A percentile compares a stretch with the other conserved stretches of the same genome.
Evolutionary conservation across 1,140 invertebrate genomes (phyloP).

Genomic region (Pogonomyrmex californicus): DNA sequence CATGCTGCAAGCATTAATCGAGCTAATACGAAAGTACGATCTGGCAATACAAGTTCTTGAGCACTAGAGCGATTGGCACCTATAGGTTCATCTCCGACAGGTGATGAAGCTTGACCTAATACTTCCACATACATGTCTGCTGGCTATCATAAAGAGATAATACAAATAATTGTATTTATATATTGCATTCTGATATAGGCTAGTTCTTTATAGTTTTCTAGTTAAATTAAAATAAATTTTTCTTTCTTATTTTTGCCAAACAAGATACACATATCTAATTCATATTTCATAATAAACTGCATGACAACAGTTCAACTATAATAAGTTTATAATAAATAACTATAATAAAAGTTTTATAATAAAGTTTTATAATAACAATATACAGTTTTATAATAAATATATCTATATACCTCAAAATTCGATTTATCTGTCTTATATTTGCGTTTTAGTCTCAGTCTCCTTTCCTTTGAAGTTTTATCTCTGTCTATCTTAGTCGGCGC

Average conservation of each 20-base stretch:
- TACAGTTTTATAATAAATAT: conserved; percentile 50
- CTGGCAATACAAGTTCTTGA: conserved; percentile 91
- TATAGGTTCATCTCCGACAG: conserved; percentile 85
- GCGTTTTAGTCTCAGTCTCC: conserved; percentile 87
- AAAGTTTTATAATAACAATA: too few species aligned
- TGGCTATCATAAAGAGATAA: conserved; percentile 73
- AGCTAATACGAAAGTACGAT: conserved; percentile 92
- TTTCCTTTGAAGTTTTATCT: conserved; percentile 86
- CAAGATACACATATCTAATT: too few species aligned
- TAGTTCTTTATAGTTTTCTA: neutral
- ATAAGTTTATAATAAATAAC: too few species aligned
- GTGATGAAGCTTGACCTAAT: conserved; percentile 83
- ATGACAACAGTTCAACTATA: too few species aligned
- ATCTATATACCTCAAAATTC: conserved; percentile 88
- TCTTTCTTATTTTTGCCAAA: too few species aligned
- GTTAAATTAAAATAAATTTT: too few species aligned
- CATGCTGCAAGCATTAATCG: conserved; percentile 93
- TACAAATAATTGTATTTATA: neutral
- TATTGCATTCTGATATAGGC: neutral
- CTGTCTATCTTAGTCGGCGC: conserved; percentile 85
- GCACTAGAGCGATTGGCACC: conserved; percentile 88
- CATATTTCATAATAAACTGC: too few species aligned
- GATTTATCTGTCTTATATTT: conserved; percentile 89
- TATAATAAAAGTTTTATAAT: too few species aligned
- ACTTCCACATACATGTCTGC: conserved; percentile 86